Evolutionary conservation across 2,888 invertebrate genomes (phyloP).

Genomic region (Pammene aurita): DNA sequence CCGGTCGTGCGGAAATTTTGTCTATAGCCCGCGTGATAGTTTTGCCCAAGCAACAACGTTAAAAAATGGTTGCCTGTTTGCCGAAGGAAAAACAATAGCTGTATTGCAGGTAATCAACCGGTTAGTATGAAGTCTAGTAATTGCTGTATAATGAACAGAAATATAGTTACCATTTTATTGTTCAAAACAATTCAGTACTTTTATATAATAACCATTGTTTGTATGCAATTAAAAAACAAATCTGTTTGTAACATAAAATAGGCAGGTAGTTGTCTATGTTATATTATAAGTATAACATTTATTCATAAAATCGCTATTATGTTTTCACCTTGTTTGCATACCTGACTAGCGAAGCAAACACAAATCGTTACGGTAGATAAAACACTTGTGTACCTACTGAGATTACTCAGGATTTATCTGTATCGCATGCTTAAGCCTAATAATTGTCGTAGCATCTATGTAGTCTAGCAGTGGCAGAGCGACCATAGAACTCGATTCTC

Average conservation of each 20-base stretch:
- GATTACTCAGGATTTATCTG: no score
- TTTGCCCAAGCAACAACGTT: background rate
- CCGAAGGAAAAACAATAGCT: background rate
- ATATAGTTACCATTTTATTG: background rate
- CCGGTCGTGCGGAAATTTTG: no score
- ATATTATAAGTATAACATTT: constrained; percentile 27
- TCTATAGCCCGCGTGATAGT: no score
- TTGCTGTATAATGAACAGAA: background rate
- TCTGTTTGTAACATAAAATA: background rate
- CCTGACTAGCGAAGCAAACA: constrained; percentile 50
- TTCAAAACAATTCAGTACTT: background rate
- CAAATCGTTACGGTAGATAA: constrained; percentile 33
- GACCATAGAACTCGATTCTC: no score
- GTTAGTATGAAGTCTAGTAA: background rate
- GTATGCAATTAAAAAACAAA: background rate
- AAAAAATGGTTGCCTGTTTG: background rate
- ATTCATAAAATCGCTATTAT: constrained; percentile 38
- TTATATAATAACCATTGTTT: background rate
- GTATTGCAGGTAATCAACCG: constrained; percentile 6
- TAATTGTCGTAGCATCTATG: no score
- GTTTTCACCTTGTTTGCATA: constrained; percentile 54
- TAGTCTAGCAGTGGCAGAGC: no score
- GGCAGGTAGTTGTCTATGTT: no score
- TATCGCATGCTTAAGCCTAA: background rate
- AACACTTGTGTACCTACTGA: constrained; percentile 17